Evolutionary conservation across 2,797 vertebrate species (phyloP).

Genomic region (Macrochelys suwanniensis): DNA sequence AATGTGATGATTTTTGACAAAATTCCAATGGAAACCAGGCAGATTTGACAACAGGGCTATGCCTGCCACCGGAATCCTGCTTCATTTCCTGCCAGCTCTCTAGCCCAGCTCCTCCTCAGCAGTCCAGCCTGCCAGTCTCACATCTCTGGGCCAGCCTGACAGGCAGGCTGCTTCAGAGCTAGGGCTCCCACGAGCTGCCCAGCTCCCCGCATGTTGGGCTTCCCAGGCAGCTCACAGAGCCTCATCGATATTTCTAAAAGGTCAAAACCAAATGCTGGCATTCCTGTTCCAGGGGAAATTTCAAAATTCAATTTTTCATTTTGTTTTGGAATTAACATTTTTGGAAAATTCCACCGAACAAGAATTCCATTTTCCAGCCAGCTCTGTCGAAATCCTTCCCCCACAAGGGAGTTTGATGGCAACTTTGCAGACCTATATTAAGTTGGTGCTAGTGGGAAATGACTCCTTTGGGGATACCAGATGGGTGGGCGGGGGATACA

Average conservation of each 20-base stretch:
- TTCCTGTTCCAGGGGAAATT: not conserved
- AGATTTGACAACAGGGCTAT: not conserved
- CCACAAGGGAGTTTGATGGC: not conserved
- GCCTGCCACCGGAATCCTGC: not conserved
- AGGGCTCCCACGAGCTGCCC: not conserved
- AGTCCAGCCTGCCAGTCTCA: not conserved
- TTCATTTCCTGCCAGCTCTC: not conserved
- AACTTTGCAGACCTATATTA: not conserved
- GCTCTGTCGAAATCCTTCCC: not conserved
- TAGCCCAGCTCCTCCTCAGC: not conserved
- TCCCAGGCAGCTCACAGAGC: not conserved
- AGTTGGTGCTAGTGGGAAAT: rapidly evolving
- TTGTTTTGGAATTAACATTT: rapidly evolving
- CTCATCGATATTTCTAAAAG: constrained; percentile 4
- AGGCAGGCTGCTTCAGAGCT: not conserved
- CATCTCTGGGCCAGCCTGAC: not conserved
- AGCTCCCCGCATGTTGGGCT: not conserved
- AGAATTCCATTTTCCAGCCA: constrained; percentile 31
- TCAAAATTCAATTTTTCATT: not conserved
- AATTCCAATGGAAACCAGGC: not conserved
- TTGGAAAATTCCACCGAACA: constrained; percentile 45
- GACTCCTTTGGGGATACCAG: rapidly evolving
- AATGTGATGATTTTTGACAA: not conserved
- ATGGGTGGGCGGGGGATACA: not conserved
- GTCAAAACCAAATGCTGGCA: not conserved